Evolutionary conservation across 1,140 invertebrate species (phyloP), one percentile per base, ranked within the genome.

Genomic region (Leptinotarsa defecta): DNA sequence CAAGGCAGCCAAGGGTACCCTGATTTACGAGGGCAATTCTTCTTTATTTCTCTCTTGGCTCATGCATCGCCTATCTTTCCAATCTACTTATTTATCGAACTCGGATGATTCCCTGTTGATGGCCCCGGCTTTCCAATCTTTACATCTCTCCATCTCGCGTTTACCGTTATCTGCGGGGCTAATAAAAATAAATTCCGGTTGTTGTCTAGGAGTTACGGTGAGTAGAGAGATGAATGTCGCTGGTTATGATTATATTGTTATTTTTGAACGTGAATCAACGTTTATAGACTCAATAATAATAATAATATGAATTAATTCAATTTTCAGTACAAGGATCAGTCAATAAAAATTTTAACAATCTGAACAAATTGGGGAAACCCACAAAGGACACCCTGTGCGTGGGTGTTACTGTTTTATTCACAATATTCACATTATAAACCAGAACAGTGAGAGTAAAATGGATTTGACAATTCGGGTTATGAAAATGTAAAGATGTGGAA

Each of bases 21-120:
- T 82, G 81, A 82, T 82, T 82, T 82, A 82, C 81, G 78, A 79
- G 68, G 76, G 76, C 82, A 83, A 83, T 83, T 83, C 82, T 78
- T 83, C 82, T 83, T 83, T 83, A 83, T 83, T 82, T 83, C 82
- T 83, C 82, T 83, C 81, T 77, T 79, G 81, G 80, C 81, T 81
- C 81, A 77, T 75, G 76, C 74, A 49, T 20, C 17, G 64, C 64
- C 13, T 65, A 76, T 80, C 68, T 70, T 81, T 76, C 79, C 79
- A 79, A 80, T 80, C 79, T 81, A 80, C 77, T 82, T 83, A 83
- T 83, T 83, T 83, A 83, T 83, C 81, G 81, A 81, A 82, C 79
- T 76, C 74, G 76, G 76, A 83, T 81, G 78, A 82, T 82, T 73
- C 74, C 61, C 64, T 77, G 48, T 73, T 76, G 76, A 79, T 79